Conservation (phyloP, 1,140 invertebrate genomes). For the Teleogryllus occipitalis region DNA sequence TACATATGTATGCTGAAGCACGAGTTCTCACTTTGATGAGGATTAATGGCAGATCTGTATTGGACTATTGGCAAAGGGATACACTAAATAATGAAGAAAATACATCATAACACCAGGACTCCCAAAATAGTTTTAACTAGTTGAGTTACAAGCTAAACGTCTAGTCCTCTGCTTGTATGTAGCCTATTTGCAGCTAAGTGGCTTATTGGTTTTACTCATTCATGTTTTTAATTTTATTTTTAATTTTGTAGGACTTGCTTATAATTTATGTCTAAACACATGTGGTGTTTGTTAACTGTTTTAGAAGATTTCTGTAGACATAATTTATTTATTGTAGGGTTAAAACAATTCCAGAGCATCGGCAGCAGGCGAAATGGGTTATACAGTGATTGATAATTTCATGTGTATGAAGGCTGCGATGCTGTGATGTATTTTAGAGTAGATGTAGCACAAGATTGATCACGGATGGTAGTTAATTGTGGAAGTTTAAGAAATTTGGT, state of each 20-base stretch:
- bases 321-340: slow-evolving; percentile 1
- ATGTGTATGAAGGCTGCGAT: background rate
- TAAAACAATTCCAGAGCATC: background rate
- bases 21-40: background rate
- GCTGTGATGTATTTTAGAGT: background rate
- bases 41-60: background rate
- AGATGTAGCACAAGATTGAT: background rate
- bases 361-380: background rate
- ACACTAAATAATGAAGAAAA: background rate
- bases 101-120: background rate
- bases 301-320: background rate
- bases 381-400: background rate
- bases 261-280: background rate
- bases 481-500: background rate
- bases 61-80: background rate
- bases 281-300: background rate
- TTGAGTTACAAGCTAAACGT: background rate
- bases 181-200: background rate
- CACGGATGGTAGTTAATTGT: background rate
- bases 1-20: background rate
- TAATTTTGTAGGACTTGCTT: background rate
- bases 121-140: background rate
- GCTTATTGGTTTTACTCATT: background rate
- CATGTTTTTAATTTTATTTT: background rate
- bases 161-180: background rate